These are phyloP conservation scores for Anneissia japonica DNA, from an alignment of 35 echinoderm and acorn worm genomes.

Conservation along the genomic window DNA sequence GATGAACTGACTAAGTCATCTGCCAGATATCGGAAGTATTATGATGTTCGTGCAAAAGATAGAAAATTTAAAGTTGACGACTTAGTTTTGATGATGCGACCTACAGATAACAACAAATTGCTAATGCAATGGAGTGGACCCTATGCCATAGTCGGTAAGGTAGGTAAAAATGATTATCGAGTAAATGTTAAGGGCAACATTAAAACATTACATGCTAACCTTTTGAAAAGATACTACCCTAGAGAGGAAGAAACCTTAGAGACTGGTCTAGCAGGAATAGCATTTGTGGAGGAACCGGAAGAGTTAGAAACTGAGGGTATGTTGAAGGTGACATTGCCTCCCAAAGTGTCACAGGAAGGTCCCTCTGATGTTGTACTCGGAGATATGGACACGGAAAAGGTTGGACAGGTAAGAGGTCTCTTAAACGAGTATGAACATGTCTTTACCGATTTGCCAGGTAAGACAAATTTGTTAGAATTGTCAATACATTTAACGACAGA, in stretches of 20 bases:
- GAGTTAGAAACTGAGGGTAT: too few relatives aligned
- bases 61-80: slow-evolving; percentile 20
- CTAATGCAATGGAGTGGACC: slow-evolving; percentile 42
- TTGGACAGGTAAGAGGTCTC: neutral
- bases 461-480: neutral
- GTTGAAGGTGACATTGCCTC: too few relatives aligned
- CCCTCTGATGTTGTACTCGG: too few relatives aligned
- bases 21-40: slow-evolving; percentile 29
- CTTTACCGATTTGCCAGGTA: neutral
- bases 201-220: slow-evolving; percentile 4
- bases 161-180: neutral
- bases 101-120: slow-evolving; percentile 28
- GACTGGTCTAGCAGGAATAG: too few relatives aligned
- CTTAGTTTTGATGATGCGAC: slow-evolving; percentile 25
- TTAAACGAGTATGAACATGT: neutral
- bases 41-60: slow-evolving; percentile 14
- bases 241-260: too few relatives aligned
- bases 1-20: slow-evolving; percentile 29
- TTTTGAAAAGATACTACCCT: neutral
- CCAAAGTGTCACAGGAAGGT: too few relatives aligned
- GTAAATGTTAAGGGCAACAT: neutral
- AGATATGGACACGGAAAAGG: too few relatives aligned
- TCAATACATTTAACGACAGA: neutral
- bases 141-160: neutral
- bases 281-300: too few relatives aligned